Percentiles rank a stretch among this genome's conserved stretches.
These are phyloP conservation scores for Bagarius yarrelli DNA, from an alignment of 2,113 vertebrate species.

Conservation along the genomic window DNA sequence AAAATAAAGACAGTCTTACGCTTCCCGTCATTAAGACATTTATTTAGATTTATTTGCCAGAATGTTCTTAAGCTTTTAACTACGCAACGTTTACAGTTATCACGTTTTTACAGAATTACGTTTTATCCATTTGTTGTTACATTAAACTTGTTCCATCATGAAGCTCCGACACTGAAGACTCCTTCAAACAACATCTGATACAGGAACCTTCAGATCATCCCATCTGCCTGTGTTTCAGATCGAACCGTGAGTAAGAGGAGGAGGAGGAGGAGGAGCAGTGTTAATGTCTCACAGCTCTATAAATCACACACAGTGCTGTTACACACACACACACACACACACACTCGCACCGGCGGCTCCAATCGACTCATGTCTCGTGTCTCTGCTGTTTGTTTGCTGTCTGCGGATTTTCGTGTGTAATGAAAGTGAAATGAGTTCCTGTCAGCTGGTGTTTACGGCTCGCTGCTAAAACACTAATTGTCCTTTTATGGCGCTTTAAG, in stretches of 20 bases:
- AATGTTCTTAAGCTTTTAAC: too few species aligned
- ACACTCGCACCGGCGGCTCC: not conserved
- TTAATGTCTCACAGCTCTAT: not conserved
- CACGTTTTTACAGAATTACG: not conserved
- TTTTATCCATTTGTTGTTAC: not conserved
- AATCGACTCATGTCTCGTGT: not conserved
- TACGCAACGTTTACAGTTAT: not conserved
- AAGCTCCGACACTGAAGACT: not conserved
- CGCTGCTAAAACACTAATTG: slow-evolving; percentile 26
- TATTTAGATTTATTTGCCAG: too few species aligned
- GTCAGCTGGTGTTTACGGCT: slow-evolving; percentile 5
- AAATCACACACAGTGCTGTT: not conserved
- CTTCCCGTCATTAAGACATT: too few species aligned
- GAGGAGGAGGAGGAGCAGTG: not conserved
- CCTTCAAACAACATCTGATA: not conserved
- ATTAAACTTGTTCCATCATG: not conserved
- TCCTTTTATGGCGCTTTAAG: slow-evolving; percentile 24
- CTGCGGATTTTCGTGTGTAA: slow-evolving; percentile 18
- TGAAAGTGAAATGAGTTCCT: slow-evolving; percentile 24
- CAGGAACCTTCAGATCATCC: not conserved
- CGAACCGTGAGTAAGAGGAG: not conserved
- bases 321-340: not conserved
- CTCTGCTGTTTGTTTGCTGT: not conserved
- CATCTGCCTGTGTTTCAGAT: not conserved
- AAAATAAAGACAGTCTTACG: too few species aligned